Conservation (phyloP, 2,888 invertebrate genomes). For the Tenthredo scrophulariae region DNA sequence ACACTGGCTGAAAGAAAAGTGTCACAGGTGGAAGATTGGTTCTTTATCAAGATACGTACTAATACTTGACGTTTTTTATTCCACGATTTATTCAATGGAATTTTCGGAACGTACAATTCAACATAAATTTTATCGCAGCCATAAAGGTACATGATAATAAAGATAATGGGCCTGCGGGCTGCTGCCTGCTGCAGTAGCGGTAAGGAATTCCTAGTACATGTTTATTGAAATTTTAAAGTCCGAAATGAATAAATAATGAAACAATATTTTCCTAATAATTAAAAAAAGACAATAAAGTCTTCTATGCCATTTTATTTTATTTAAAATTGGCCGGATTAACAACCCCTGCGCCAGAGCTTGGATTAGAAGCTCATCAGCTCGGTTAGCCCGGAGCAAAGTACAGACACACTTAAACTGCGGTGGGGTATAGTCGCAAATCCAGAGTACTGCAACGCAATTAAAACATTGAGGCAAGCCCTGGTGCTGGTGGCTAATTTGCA, state of each 20-base stretch:
- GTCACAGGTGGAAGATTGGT: background rate
- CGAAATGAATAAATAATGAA: background rate
- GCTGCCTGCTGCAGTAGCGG: background rate
- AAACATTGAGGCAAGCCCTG: conserved; percentile 8
- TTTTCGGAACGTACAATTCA: background rate
- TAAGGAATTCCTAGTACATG: background rate
- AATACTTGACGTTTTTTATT: background rate
- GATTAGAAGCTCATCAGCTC: conserved; percentile 19
- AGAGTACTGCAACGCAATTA: conserved; percentile 32
- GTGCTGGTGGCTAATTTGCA: conserved; percentile 40
- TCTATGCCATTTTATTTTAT: background rate
- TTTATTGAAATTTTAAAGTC: background rate
- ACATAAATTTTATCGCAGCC: background rate
- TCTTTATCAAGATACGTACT: background rate
- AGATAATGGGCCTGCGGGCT: conserved; percentile 19
- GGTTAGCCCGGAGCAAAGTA: conserved; percentile 13
- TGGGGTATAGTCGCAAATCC: conserved; percentile 20
- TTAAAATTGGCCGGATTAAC: background rate
- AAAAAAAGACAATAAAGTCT: background rate
- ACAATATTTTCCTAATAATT: background rate
- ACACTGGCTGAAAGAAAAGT: background rate
- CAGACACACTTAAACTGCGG: background rate
- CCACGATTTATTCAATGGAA: background rate
- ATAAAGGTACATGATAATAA: conserved; percentile 22
- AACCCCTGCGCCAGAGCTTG: background rate